Conservation (phyloP, 2,888 invertebrate species). For the Noctua pronuba region DNA sequence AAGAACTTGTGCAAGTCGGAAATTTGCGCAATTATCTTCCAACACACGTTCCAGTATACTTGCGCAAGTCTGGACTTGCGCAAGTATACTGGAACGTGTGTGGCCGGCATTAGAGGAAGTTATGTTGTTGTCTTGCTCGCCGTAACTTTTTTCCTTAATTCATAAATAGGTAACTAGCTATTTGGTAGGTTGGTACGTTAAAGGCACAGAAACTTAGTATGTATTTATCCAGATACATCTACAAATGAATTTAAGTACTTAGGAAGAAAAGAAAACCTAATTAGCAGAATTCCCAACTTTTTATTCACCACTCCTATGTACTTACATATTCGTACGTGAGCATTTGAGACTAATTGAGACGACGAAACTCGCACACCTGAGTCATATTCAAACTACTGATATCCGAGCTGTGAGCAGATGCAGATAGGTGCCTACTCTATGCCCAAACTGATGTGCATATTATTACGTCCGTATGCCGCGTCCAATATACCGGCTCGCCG, state of each 20-base stretch:
- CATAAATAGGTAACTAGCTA: background rate
- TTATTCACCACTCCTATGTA: background rate
- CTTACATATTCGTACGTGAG: background rate
- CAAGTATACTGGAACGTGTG: too few relatives aligned
- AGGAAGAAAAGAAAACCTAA: background rate
- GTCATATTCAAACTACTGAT: slow-evolving; percentile 18
- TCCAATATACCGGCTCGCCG: background rate
- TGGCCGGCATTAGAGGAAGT: background rate
- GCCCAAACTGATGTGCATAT: background rate
- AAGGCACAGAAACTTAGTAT: background rate
- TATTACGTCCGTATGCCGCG: background rate
- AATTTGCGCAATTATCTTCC: too few relatives aligned
- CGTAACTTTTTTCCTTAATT: background rate
- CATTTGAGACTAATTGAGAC: slow-evolving; percentile 24
- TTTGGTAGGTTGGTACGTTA: background rate
- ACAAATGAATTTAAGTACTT: background rate
- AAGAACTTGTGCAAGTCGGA: too few relatives aligned
- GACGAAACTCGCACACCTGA: slow-evolving; percentile 23
- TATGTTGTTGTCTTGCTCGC: background rate
- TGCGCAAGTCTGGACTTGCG: too few relatives aligned
- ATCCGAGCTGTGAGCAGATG: background rate
- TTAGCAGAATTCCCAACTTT: background rate
- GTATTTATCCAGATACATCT: background rate
- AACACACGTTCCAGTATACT: too few relatives aligned
- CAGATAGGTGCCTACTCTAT: background rate